These are phyloP conservation scores for Antennarius maculatus DNA, from an alignment of 2,797 vertebrate species.

Conservation along the genomic window DNA sequence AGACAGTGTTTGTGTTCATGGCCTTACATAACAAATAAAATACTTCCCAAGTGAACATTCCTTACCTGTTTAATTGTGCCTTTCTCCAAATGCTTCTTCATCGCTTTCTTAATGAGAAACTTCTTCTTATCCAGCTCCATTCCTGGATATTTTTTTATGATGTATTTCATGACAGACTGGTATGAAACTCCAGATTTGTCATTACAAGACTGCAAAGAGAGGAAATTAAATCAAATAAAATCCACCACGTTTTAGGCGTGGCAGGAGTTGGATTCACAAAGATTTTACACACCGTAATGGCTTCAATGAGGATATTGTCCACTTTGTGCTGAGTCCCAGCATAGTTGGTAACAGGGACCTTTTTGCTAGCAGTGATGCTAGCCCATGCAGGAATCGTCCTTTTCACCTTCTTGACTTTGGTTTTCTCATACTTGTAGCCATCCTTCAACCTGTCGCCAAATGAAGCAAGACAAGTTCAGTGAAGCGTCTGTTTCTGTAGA, in stretches of 20 bases:
- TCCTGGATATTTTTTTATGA: constrained; percentile 91
- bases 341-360: constrained; percentile 87
- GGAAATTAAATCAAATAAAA: not conserved
- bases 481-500: constrained; percentile 20
- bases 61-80: constrained; percentile 94
- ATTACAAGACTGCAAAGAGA: constrained; percentile 85
- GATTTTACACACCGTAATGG: constrained; percentile 85
- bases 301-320: constrained; percentile 95
- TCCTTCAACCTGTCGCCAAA: constrained; percentile 83
- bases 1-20: not conserved
- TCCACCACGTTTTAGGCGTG: not conserved
- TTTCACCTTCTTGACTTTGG: constrained; percentile 96
- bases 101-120: constrained; percentile 92
- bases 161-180: constrained; percentile 92
- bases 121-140: constrained; percentile 94
- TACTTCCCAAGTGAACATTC: accelerated
- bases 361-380: constrained; percentile 90
- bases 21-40: too few relatives aligned
- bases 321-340: constrained; percentile 91
- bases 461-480: constrained; percentile 56
- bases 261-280: too few relatives aligned
- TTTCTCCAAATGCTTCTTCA: constrained; percentile 93
- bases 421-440: constrained; percentile 81
- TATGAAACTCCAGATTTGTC: constrained; percentile 90
- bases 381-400: constrained; percentile 97